Evolutionary conservation across 2,113 vertebrate species (phyloP), one percentile per base, ranked within the genome.

Genomic region (Phodopus roborovskii): DNA sequence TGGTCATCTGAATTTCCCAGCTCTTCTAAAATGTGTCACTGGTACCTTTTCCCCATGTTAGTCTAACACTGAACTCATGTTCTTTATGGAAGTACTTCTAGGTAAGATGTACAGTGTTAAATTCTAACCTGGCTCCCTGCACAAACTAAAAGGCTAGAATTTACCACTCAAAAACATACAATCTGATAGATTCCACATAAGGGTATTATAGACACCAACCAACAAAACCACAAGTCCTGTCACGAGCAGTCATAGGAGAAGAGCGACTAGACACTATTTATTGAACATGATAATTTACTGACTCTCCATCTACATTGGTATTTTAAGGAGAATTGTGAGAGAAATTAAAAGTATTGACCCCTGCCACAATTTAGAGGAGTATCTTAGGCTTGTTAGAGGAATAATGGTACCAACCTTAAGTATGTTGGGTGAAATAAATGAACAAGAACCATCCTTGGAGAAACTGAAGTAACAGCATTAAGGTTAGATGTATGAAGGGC

Each of bases 1-100:
- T 98, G 97, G 77, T 96, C 77, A 90, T 86, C 56, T 96, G 97
- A 92, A 97, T 91, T 96, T 97, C 96, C 90, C 78, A 97, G 94
- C 81, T 97, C 90, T 90, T 71, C 50, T 94, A 88, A 71, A 97
- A 22, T 97, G 48, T 98, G 50, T 97, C 91, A 90, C 77, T 96
- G 94, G 53, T 78, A 36, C 56, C 96, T 82, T 85, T 79, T 56
- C 42, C 39, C 86, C 92, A 71, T 90, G 42, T 96, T 96, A 96
- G 95, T 95, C 92, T 73, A 93, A 97, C 92, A 92, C 97, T 90
- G 87, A 94, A 64, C 19, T 92, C 82, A 28, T 79, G n/a, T 94
- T 94, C 58, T 91, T 91, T 56, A 78, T 96, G 26, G 82, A 84
- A 94, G 58, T 91, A 93, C 62, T 81, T 94, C 36, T 95, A 92